Evolutionary conservation across 2,888 invertebrate species (phyloP).

Genomic region (Athetis lepigone): DNA sequence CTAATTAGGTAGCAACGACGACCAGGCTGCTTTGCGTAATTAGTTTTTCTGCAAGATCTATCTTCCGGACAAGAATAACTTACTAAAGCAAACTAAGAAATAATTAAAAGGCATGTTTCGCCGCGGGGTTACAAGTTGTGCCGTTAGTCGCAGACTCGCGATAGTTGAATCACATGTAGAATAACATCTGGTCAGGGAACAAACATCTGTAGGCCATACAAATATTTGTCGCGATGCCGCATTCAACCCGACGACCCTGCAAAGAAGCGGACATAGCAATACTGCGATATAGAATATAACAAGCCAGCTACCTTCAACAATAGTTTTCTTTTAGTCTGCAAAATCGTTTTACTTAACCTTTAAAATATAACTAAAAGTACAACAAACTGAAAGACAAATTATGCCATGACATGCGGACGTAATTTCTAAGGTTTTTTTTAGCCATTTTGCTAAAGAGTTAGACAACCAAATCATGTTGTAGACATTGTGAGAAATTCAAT

Average conservation of each 20-base stretch:
- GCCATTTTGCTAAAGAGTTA: not conserved
- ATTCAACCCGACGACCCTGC: constrained; percentile 20
- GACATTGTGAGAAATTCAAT: constrained; percentile 14
- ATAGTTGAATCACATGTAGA: constrained; percentile 25
- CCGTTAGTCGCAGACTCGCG: constrained; percentile 2
- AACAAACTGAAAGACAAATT: not conserved
- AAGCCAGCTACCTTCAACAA: not conserved
- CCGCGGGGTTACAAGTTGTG: constrained; percentile 6
- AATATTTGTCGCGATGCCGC: constrained; percentile 34
- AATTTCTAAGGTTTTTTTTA: not conserved
- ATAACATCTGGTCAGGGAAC: constrained; percentile 45
- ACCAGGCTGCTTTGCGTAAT: constrained; percentile 46
- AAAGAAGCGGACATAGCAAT: constrained; percentile 4
- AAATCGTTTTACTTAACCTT: not conserved
- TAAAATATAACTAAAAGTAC: constrained; percentile 1
- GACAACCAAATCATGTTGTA: constrained; percentile 3
- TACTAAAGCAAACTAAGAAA: constrained; percentile 17
- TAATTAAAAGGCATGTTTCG: constrained; percentile 21
- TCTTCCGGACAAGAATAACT: constrained; percentile 21
- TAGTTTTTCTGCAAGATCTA: constrained; percentile 50
- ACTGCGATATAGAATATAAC: not conserved
- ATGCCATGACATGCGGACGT: not conserved
- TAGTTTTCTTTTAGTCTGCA: constrained; percentile 1
- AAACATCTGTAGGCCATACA: constrained; percentile 52
- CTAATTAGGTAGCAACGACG: constrained; percentile 42